Conservation (phyloP, 2,888 invertebrate species). For the Apodemia mormo region DNA sequence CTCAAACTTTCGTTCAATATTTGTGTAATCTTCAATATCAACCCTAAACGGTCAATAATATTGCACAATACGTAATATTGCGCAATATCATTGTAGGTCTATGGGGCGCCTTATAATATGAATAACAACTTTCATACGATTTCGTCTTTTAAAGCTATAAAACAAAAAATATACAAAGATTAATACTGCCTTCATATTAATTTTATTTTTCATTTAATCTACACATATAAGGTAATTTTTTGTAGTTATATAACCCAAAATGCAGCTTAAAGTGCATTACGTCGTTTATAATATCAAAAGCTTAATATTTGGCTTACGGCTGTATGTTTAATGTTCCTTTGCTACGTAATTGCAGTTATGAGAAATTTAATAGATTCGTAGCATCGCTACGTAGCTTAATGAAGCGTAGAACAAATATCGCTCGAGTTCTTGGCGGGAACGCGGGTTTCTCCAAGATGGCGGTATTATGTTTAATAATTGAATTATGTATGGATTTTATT, state of each 20-base stretch:
- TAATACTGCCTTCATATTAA: no score
- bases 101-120: no score
- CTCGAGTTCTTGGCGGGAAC: not conserved
- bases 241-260: not conserved
- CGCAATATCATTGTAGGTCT: no score
- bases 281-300: constrained; percentile 9
- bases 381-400: constrained; percentile 31
- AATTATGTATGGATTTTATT: constrained; percentile 15
- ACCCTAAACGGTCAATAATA: no score
- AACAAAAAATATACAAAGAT: no score
- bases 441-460: constrained; percentile 6
- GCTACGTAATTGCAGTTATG: constrained; percentile 31
- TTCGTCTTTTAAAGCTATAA: no score
- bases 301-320: constrained; percentile 7
- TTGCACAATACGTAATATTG: no score
- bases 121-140: no score
- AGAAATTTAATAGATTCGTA: constrained; percentile 32
- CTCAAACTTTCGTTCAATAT: no score
- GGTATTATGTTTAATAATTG: constrained; percentile 14
- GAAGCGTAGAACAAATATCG: constrained; percentile 27
- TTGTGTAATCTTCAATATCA: no score
- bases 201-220: no score
- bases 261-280: constrained; percentile 5
- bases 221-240: no score
- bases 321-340: constrained; percentile 13